Base-by-base conservation (phyloP, 1,140 invertebrate species). In the Scaptomyza hsui region DNA sequence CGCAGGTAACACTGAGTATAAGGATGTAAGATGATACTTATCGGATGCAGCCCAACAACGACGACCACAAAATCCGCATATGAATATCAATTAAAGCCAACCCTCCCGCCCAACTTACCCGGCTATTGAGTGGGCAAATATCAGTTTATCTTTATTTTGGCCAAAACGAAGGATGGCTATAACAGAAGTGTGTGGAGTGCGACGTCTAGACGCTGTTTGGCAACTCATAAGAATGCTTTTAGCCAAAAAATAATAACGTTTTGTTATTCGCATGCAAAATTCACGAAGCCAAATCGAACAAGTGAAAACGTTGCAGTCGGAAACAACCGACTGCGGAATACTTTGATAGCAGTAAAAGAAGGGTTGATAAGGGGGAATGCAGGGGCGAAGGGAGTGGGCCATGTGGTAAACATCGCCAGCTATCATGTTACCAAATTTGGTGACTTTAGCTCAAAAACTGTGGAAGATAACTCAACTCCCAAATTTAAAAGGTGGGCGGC, bases 41-140 rank as follows among this genome's bases (percentile, higher is more conserved):
- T 86, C 76, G 86, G 81, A 85, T 85, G 80, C 80, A 86, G 19
- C 61, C 57, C 67, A 75, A 72, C 7, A 29, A 72, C 59, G 41
- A 55, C 65, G 63, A 62, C 26, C 60, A 59, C 56, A 59, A 65
- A 65, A 35, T 64, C 42, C 64, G 81, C 81, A 86, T 80, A 85
- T 86, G 80, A 85, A 85, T 85, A 86, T 85, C 80, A 85, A 80
- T 85, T 77, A 74, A 72, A 57, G 32, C 19, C 19, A 24, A 4
- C 5, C 37, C 4, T 13, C 32, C 37, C n/a, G 19, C 19, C 15
- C n/a, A 1, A 16, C 1, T 3, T 15, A 10, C 41, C 41, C 7
- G 15, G 4, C 26, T 21, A 16, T 26, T 32, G 48, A 18, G 48
- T 49, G 24, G 48, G 12, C 51, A 39, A n/a, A 19, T 45, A 48